Percentiles rank a stretch among this genome's conserved stretches.
Evolutionary conservation across 2,797 vertebrate species (phyloP).

Genomic region (Peromyscus melanophrys): DNA sequence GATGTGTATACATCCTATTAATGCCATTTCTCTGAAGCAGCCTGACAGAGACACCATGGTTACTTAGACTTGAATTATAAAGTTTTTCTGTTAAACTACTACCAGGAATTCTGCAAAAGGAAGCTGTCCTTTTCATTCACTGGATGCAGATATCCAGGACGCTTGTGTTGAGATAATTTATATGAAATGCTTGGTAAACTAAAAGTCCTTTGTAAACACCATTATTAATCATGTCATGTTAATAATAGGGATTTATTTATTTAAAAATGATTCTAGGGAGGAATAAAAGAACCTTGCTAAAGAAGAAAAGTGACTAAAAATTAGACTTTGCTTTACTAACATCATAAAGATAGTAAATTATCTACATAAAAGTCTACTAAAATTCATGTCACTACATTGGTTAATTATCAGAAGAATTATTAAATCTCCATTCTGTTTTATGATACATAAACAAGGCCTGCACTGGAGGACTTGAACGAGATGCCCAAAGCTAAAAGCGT

Average conservation of each 20-base stretch:
- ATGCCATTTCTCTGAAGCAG: neutral
- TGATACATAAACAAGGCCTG: neutral
- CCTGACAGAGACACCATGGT: neutral
- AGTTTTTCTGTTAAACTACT: neutral
- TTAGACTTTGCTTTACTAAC: neutral
- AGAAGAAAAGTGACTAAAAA: slow-evolving; percentile 39
- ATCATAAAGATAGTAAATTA: slow-evolving; percentile 33
- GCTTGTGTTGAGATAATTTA: slow-evolving; percentile 25
- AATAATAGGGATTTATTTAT: neutral
- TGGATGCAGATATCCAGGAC: neutral
- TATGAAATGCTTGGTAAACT: slow-evolving; percentile 51
- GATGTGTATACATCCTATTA: neutral
- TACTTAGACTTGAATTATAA: neutral
- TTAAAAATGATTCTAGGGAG: slow-evolving; percentile 9
- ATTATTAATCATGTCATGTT: slow-evolving; percentile 9
- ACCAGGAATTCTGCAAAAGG: neutral
- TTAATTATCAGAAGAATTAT: slow-evolving; percentile 10
- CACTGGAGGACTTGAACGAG: neutral
- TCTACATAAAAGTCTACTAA: slow-evolving; percentile 3
- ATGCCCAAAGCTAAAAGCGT: neutral
- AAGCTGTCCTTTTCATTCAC: slow-evolving; percentile 31
- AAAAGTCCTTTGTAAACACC: neutral
- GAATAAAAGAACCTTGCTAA: neutral
- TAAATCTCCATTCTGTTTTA: slow-evolving; percentile 22
- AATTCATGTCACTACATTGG: neutral